Evolutionary conservation across 2,888 invertebrate species (phyloP).

Genomic region (Elysia crispata): DNA sequence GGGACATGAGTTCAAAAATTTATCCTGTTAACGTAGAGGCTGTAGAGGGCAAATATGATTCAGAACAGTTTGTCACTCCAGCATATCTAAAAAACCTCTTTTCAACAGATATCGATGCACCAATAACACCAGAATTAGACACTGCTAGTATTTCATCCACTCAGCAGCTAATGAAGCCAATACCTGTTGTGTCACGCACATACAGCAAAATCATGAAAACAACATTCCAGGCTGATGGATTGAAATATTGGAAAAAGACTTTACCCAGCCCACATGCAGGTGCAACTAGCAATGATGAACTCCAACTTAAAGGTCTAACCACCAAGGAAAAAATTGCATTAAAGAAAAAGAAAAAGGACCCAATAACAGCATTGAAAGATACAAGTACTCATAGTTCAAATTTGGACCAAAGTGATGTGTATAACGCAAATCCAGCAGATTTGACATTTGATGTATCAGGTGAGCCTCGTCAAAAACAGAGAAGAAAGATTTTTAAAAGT

Average conservation of each 20-base stretch:
- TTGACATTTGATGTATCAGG: neutral
- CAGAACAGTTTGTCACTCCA: neutral
- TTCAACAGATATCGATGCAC: neutral
- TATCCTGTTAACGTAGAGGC: no score
- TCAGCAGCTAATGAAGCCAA: conserved; percentile 46
- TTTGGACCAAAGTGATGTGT: no score
- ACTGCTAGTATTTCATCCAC: conserved; percentile 46
- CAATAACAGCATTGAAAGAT: no score
- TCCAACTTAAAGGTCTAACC: conserved; percentile 30
- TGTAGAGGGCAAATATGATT: no score
- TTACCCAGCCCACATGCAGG: conserved; percentile 12
- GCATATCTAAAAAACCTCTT: neutral
- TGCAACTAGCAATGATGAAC: neutral
- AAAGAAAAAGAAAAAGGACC: conserved; percentile 5
- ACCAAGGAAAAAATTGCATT: conserved; percentile 42
- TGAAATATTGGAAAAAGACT: conserved; percentile 34
- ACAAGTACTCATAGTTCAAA: no score
- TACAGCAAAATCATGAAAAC: conserved; percentile 40
- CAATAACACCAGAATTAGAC: conserved; percentile 4
- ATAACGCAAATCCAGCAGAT: neutral
- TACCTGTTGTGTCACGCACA: conserved; percentile 30
- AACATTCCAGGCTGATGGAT: conserved; percentile 9
- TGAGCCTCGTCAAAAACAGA: neutral
- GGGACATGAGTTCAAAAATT: neutral
- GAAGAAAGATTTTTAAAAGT: no score